Percentiles rank a stretch among this genome's conserved stretches.
phyloP scores from a whole-genome alignment of 2,113 vertebrate genomes.

The Bos javanicus region DNA sequence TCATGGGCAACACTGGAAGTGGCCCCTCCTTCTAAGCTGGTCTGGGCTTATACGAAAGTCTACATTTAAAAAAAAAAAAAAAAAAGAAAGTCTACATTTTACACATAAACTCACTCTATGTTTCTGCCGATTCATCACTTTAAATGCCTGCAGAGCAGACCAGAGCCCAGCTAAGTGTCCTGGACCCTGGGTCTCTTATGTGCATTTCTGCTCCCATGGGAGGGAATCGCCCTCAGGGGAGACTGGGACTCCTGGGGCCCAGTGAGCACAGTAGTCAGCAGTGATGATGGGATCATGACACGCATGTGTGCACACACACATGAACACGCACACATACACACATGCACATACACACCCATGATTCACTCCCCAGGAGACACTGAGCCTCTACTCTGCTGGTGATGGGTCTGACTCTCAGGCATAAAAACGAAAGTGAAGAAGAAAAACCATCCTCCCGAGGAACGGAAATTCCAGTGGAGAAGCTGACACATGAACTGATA shows the following conservation, averaged over 20 bases:
- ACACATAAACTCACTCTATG: not conserved
- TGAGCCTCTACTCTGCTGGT: not conserved
- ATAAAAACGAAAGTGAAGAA: not conserved
- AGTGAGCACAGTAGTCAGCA: not conserved
- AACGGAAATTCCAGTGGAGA: not conserved
- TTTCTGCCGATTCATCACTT: not conserved
- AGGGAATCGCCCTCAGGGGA: not conserved
- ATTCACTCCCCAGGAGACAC: not conserved
- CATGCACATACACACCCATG: rapidly evolving
- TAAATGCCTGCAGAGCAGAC: not conserved
- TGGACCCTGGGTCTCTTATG: not conserved
- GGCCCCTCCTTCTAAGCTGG: not conserved
- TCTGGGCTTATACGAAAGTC: not conserved
- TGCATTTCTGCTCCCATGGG: not conserved
- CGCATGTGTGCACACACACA: too few relatives aligned
- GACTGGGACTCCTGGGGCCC: not conserved
- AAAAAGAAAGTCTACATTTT: not conserved
- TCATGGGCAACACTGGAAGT: too few relatives aligned
- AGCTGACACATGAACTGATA: rapidly evolving
- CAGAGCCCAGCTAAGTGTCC: not conserved
- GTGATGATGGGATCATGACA: not conserved
- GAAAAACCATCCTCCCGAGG: not conserved
- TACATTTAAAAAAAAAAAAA: too few relatives aligned
- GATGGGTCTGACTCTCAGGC: not conserved
- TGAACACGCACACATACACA: rapidly evolving